Evolutionary conservation across 2,888 invertebrate genomes (phyloP).

Genomic region (Hartigia nigra): DNA sequence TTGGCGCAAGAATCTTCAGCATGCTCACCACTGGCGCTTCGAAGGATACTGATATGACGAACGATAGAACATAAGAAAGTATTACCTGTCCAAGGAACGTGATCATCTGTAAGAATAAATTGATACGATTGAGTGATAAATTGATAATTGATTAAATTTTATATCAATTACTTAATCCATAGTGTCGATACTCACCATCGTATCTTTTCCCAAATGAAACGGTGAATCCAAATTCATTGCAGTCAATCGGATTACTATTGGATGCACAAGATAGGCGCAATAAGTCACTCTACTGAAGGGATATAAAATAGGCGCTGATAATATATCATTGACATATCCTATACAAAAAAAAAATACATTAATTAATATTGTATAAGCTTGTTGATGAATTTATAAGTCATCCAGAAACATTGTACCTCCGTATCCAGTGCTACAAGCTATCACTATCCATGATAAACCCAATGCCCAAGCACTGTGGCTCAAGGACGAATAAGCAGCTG

Average conservation of each 20-base stretch:
- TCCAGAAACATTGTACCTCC: constrained; percentile 70
- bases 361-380: background rate
- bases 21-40: constrained; percentile 88
- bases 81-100: constrained; percentile 86
- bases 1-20: constrained; percentile 74
- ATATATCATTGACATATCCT: constrained; percentile 75
- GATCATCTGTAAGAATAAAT: constrained; percentile 71
- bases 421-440: constrained; percentile 86
- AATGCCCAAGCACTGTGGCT: constrained; percentile 88
- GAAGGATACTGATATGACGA: constrained; percentile 83
- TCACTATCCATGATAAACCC: constrained; percentile 83
- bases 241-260: constrained; percentile 82
- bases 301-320: constrained; percentile 82
- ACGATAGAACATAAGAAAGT: constrained; percentile 81
- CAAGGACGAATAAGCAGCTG: constrained; percentile 83
- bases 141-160: background rate
- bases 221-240: constrained; percentile 87
- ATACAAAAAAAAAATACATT: constrained; percentile 27
- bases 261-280: constrained; percentile 88
- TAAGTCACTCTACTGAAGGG: constrained; percentile 89
- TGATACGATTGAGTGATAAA: too few species aligned
- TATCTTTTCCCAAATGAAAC: constrained; percentile 81
- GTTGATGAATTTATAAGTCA: background rate
- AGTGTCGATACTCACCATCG: constrained; percentile 72
- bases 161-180: background rate